Percentiles rank a stretch among this genome's conserved stretches.
Evolutionary conservation across 2,113 vertebrate genomes (phyloP).

Genomic region (Rhinopithecus roxellana): DNA sequence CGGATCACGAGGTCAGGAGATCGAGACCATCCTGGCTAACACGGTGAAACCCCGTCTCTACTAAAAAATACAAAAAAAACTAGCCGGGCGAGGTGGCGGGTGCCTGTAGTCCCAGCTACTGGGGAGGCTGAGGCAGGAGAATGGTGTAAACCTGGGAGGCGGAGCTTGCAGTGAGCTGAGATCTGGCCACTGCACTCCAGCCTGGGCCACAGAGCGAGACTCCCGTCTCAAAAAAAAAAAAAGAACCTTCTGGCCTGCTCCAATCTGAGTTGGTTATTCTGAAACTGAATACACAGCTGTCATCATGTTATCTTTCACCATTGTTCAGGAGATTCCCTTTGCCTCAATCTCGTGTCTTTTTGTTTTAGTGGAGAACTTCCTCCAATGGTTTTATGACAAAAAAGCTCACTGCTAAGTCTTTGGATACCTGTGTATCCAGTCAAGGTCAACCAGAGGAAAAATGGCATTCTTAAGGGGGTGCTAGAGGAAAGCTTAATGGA

Average conservation of each 20-base stretch:
- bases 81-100: no score
- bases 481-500: neutral
- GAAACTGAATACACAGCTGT: neutral
- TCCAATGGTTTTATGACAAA: neutral
- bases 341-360: neutral
- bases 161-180: neutral
- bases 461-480: neutral
- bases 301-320: neutral
- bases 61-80: no score
- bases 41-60: no score
- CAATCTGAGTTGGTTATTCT: neutral
- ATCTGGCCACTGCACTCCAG: no score
- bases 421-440: neutral
- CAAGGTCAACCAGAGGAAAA: neutral
- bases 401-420: neutral
- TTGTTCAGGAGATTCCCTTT: neutral
- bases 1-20: no score
- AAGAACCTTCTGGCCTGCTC: neutral
- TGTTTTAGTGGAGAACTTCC: slow-evolving; percentile 1
- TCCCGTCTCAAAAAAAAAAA: no score
- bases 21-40: no score
- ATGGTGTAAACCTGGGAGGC: no score
- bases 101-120: no score
- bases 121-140: no score
- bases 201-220: no score